phyloP scores from a whole-genome alignment of 2,888 invertebrate species.

The Drosophila quinaria region DNA sequence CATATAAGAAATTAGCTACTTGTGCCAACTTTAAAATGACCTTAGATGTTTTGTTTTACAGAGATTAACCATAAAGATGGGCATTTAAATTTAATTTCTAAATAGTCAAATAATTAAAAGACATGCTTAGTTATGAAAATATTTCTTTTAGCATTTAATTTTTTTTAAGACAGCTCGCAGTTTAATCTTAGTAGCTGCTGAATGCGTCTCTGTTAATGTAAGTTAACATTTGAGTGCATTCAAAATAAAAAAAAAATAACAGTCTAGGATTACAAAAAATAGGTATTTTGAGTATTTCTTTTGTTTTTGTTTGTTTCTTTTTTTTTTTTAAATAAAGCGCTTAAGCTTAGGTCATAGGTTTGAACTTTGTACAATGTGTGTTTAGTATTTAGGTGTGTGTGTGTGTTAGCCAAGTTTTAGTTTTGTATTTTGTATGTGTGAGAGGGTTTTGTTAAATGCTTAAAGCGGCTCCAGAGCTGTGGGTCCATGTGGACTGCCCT shows the following conservation, averaged over 20 bases:
- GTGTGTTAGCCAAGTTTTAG: constrained; percentile 55
- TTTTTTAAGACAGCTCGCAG: constrained; percentile 43
- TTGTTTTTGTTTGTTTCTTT: constrained; percentile 30
- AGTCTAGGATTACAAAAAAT: constrained; percentile 70
- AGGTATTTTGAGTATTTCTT: constrained; percentile 65
- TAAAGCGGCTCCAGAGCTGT: constrained; percentile 82
- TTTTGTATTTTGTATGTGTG: constrained; percentile 26
- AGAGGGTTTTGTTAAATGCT: constrained; percentile 37
- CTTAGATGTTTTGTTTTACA: background rate
- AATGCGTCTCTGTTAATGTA: constrained; percentile 32
- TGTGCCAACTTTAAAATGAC: background rate
- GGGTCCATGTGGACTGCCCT: constrained; percentile 90
- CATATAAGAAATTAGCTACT: constrained; percentile 14
- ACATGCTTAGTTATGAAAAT: constrained; percentile 36
- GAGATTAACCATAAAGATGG: background rate
- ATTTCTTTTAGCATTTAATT: constrained; percentile 61
- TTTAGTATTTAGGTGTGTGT: constrained; percentile 59
- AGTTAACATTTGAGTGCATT: constrained; percentile 47
- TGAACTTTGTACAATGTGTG: constrained; percentile 76
- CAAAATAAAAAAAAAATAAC: constrained; percentile 60
- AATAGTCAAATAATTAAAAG: constrained; percentile 1
- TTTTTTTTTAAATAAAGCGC: constrained; percentile 62
- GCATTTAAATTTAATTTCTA: background rate
- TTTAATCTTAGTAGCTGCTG: constrained; percentile 18
- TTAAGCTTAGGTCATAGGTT: constrained; percentile 71